phyloP scores from a whole-genome alignment of 2,113 vertebrate genomes.

The Pogona vitticeps region DNA sequence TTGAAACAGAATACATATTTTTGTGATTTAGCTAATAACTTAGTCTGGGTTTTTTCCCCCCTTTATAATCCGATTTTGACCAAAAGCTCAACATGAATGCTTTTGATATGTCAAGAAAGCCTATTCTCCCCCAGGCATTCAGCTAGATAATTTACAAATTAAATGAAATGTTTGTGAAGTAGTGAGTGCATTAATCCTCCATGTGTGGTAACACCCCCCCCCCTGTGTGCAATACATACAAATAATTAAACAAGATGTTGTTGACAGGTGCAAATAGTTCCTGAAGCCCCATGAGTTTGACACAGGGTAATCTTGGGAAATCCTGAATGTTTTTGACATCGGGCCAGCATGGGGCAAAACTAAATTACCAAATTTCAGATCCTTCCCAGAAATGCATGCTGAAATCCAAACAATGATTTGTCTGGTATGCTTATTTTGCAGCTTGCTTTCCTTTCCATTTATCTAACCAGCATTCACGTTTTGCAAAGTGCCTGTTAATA shows the following conservation, averaged over 20 bases:
- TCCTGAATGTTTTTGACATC: constrained; percentile 20
- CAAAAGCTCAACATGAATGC: background rate
- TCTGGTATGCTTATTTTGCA: constrained; percentile 56
- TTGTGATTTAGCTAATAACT: background rate
- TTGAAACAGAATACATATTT: background rate
- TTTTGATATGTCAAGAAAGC: background rate
- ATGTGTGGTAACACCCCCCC: background rate
- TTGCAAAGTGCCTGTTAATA: constrained; percentile 75
- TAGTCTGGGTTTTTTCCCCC: background rate
- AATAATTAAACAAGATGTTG: background rate
- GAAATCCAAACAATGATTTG: constrained; percentile 56
- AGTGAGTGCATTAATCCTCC: background rate
- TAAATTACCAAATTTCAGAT: constrained; percentile 48
- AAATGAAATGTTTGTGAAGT: constrained; percentile 5
- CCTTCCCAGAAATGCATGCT: constrained; percentile 57
- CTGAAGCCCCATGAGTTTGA: background rate
- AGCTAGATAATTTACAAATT: background rate
- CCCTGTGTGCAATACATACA: background rate
- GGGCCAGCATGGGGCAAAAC: background rate
- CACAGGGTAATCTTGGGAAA: background rate
- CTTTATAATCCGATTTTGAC: background rate
- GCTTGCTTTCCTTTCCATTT: constrained; percentile 33
- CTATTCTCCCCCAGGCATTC: background rate
- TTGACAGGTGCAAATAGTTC: accelerated
- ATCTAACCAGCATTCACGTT: constrained; percentile 72